A percentile compares a stretch with the other conserved stretches of the same genome.
Conservation (phyloP, 2,113 vertebrate species). For the Equus quagga region DNA sequence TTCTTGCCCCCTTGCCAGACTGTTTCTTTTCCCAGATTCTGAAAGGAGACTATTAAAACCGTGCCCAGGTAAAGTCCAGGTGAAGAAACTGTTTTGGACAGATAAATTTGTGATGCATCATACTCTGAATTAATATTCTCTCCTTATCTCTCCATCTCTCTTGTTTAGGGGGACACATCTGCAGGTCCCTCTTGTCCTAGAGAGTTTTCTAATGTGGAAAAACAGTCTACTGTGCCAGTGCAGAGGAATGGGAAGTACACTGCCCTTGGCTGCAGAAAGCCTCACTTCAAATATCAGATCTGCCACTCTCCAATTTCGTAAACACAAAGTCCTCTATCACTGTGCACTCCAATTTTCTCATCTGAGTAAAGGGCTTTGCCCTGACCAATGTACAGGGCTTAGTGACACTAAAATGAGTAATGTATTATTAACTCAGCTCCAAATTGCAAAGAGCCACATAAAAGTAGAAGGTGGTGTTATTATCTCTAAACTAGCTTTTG, state of each 20-base stretch:
- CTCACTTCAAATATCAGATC: not conserved
- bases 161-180: not conserved
- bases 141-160: not conserved
- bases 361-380: slow-evolving; percentile 42
- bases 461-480: not conserved
- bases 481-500: not conserved
- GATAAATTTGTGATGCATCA: not conserved
- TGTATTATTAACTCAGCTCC: slow-evolving; percentile 52
- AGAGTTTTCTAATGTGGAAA: not conserved
- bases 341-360: slow-evolving; percentile 48
- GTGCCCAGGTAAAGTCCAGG: not conserved
- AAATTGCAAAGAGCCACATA: slow-evolving; percentile 37
- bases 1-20: not conserved
- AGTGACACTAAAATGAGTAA: slow-evolving; percentile 64
- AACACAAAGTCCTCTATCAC: slow-evolving; percentile 28
- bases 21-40: not conserved
- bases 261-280: not conserved
- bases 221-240: not conserved
- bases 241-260: not conserved
- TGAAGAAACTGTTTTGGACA: not conserved
- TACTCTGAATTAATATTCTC: not conserved
- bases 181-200: not conserved
- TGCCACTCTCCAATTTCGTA: slow-evolving; percentile 28
- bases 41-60: not conserved
- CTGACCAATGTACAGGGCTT: not conserved